phyloP scores from a whole-genome alignment of 1,140 invertebrate genomes.

The Zaprionus ornatus region DNA sequence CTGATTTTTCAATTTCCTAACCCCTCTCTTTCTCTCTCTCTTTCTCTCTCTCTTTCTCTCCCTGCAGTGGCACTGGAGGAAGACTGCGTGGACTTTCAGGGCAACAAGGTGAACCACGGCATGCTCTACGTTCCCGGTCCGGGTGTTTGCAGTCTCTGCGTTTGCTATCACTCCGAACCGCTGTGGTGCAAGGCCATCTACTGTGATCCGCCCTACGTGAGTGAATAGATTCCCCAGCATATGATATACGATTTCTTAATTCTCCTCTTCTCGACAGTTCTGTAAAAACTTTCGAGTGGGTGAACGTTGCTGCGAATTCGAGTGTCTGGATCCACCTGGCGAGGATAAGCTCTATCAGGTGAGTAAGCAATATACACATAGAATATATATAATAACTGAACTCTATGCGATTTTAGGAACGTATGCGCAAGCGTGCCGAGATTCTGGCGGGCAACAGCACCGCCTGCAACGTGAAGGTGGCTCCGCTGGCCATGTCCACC shows the following conservation, averaged over 20 bases:
- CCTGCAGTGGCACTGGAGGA: conserved; percentile 87
- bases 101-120: conserved; percentile 89
- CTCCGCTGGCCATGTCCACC: conserved; percentile 74
- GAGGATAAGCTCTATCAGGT: conserved; percentile 86
- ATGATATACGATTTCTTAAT: not conserved
- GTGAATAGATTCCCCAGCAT: conserved; percentile 48
- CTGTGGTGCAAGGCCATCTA: conserved; percentile 94
- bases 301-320: conserved; percentile 90
- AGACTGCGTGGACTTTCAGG: conserved; percentile 92
- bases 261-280: conserved; percentile 85
- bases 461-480: conserved; percentile 70
- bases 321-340: conserved; percentile 89
- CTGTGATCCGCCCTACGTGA: conserved; percentile 92
- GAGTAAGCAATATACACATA: not conserved
- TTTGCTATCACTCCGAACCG: conserved; percentile 92
- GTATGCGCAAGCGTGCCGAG: conserved; percentile 85
- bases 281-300: conserved; percentile 91
- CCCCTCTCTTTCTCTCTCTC: not conserved
- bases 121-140: conserved; percentile 92
- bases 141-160: conserved; percentile 93
- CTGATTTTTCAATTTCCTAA: not conserved
- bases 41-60: not conserved
- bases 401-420: conserved; percentile 62
- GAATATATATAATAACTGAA: not conserved
- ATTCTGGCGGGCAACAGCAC: conserved; percentile 86